A percentile compares a stretch with the other conserved stretches of the same genome.
These are phyloP conservation scores for Rhagonycha fulva DNA, from an alignment of 2,888 invertebrate genomes.

Conservation along the genomic window DNA sequence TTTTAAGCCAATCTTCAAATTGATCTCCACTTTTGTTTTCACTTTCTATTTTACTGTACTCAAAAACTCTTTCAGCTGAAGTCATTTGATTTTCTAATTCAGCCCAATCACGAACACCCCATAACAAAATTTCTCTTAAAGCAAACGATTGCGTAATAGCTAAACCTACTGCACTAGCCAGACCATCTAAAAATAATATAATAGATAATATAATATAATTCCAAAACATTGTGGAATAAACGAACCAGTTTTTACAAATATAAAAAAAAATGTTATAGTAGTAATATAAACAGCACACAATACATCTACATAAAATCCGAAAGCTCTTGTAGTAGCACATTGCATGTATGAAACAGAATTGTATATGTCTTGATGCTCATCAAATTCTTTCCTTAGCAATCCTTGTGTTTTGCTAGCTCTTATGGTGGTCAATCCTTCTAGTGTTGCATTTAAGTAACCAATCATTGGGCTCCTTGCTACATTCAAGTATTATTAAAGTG, in stretches of 20 bases:
- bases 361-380: constrained; percentile 49
- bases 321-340: constrained; percentile 41
- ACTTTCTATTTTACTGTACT: constrained; percentile 55
- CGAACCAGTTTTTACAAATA: constrained; percentile 21
- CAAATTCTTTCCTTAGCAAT: constrained; percentile 47
- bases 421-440: constrained; percentile 50
- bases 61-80: constrained; percentile 78
- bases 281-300: constrained; percentile 41
- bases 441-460: constrained; percentile 49
- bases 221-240: no score
- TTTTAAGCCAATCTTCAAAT: constrained; percentile 71
- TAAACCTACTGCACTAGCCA: constrained; percentile 77
- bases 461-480: constrained; percentile 51
- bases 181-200: constrained; percentile 61
- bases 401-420: constrained; percentile 47
- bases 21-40: constrained; percentile 53
- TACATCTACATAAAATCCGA: constrained; percentile 46
- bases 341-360: constrained; percentile 48
- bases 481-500: no score
- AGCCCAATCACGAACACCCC: no score
- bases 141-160: constrained; percentile 84
- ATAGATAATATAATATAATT: no score
- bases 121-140: no score
- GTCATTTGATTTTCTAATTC: constrained; percentile 83
- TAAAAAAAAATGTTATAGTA: constrained; percentile 25